Evolutionary conservation across 1,140 invertebrate genomes (phyloP).

Genomic region (Harpegnathos saltator): DNA sequence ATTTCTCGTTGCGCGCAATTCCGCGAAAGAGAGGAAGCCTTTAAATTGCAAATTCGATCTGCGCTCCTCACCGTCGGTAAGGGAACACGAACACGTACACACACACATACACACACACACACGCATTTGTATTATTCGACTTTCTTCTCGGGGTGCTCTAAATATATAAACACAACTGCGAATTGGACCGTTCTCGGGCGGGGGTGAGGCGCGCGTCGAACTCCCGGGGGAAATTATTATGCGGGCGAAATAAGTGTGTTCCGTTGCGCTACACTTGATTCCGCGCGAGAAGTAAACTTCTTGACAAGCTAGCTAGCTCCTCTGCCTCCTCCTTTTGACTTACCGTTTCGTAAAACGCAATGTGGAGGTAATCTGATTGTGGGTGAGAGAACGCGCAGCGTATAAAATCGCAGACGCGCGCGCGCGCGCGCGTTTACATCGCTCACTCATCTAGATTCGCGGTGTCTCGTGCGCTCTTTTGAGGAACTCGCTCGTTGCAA

Average conservation of each 20-base stretch:
- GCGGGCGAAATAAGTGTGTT: background rate
- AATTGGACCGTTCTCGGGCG: background rate
- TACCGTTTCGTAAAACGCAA: constrained; percentile 35
- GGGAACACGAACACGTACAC: background rate
- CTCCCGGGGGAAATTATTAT: constrained; percentile 7
- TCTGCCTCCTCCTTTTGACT: constrained; percentile 27
- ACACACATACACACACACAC: too few species aligned
- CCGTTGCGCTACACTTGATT: constrained; percentile 10
- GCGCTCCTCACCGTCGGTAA: too few species aligned
- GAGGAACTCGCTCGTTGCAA: too few species aligned
- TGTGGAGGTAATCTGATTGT: constrained; percentile 11
- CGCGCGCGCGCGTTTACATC: background rate
- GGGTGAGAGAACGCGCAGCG: background rate
- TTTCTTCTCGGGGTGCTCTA: background rate
- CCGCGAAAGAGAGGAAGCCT: background rate
- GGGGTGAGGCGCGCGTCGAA: background rate
- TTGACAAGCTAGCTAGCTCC: background rate
- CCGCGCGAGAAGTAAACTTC: background rate
- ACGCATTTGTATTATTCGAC: background rate
- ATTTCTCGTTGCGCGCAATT: too few species aligned
- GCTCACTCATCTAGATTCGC: background rate
- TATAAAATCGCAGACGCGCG: background rate
- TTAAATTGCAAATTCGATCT: background rate
- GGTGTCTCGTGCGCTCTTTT: background rate
- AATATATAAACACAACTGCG: background rate